These are phyloP conservation scores for Tortricodes alternella DNA, from an alignment of 2,888 invertebrate species.

Conservation along the genomic window DNA sequence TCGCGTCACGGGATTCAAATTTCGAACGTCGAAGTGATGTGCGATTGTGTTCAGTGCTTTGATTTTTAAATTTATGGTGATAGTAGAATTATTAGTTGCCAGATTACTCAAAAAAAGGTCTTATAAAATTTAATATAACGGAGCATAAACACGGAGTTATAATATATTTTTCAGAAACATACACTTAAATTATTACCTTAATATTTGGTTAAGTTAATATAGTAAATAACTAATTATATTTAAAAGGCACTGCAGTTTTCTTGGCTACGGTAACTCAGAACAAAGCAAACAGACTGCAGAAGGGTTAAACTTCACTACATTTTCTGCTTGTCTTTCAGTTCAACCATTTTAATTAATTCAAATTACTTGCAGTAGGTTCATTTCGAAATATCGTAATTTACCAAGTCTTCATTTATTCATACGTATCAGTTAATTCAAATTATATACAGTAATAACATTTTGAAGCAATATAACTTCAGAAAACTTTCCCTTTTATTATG, in stretches of 20 bases:
- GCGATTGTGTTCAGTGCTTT: background rate
- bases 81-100: background rate
- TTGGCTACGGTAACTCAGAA: background rate
- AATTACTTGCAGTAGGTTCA: background rate
- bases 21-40: conserved; percentile 13
- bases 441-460: too few species aligned
- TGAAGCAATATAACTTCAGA: too few species aligned
- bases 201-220: too few species aligned
- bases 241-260: background rate
- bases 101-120: background rate
- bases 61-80: background rate
- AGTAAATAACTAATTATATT: too few species aligned
- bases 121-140: too few species aligned
- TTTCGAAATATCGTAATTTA: too few species aligned
- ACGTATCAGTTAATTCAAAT: too few species aligned
- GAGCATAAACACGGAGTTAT: too few species aligned
- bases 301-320: background rate
- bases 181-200: too few species aligned
- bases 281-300: background rate
- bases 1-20: conserved; percentile 4
- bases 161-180: too few species aligned
- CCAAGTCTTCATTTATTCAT: too few species aligned
- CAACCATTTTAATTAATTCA: background rate
- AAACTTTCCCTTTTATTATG: too few species aligned
- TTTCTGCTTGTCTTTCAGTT: background rate